These are phyloP conservation scores for Eupithecia centaureata DNA, from an alignment of 2,888 invertebrate genomes.

Conservation along the genomic window DNA sequence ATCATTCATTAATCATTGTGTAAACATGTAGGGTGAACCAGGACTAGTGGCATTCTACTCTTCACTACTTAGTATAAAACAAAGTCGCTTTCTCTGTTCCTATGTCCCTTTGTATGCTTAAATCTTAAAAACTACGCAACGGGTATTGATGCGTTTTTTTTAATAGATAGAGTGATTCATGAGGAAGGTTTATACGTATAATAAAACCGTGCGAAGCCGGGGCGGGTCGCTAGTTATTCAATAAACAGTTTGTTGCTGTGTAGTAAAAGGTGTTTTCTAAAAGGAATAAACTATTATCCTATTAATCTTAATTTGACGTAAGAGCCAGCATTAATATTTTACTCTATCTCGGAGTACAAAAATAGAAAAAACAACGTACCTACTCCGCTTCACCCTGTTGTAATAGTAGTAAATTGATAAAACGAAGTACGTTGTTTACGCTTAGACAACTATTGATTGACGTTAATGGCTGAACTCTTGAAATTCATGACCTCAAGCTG, in stretches of 20 bases:
- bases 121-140: too few relatives aligned
- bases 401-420: background rate
- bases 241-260: too few relatives aligned
- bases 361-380: background rate
- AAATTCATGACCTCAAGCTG: background rate
- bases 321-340: background rate
- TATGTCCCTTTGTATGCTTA: too few relatives aligned
- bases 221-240: too few relatives aligned
- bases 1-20: background rate
- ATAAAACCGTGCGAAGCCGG: too few relatives aligned
- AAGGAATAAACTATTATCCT: too few relatives aligned
- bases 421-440: background rate
- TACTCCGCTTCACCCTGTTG: background rate
- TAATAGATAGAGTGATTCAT: too few relatives aligned
- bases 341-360: background rate
- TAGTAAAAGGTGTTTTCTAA: too few relatives aligned
- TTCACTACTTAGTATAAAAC: too few relatives aligned
- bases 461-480: background rate
- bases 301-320: background rate
- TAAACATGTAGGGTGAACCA: slow-evolving; percentile 5
- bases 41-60: background rate
- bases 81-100: too few relatives aligned
- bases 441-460: background rate
- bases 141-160: too few relatives aligned
- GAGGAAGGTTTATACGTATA: too few relatives aligned